phyloP scores from a whole-genome alignment of 1,140 invertebrate genomes.

The Harpegnathos saltator region DNA sequence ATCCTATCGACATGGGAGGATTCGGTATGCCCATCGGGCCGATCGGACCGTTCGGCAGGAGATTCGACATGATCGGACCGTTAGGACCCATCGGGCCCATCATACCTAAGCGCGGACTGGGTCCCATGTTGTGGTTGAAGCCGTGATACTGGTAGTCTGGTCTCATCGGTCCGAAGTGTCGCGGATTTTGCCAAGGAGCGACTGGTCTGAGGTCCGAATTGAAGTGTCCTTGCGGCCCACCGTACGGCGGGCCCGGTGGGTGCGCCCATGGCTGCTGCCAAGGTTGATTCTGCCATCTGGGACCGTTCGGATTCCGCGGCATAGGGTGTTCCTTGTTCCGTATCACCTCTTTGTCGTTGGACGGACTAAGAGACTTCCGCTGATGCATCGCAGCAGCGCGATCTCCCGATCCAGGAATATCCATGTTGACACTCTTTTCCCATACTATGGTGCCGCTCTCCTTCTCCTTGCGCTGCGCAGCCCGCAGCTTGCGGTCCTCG shows the following conservation, averaged over 20 bases:
- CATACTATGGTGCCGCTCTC: constrained; percentile 80
- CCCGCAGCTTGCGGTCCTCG: constrained; percentile 91
- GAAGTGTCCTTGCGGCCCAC: constrained; percentile 76
- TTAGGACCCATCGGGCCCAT: constrained; percentile 81
- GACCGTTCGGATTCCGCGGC: constrained; percentile 77
- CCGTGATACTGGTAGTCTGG: constrained; percentile 82
- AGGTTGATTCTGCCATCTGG: constrained; percentile 82
- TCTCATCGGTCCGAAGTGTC: constrained; percentile 81
- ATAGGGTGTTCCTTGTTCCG: constrained; percentile 73
- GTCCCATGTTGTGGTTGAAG: constrained; percentile 80
- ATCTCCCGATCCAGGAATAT: constrained; percentile 67
- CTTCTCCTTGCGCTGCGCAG: constrained; percentile 90
- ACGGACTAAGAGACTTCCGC: constrained; percentile 57
- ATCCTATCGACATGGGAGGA: constrained; percentile 69
- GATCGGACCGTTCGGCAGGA: constrained; percentile 76
- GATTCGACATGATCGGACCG: constrained; percentile 79
- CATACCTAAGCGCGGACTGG: constrained; percentile 79
- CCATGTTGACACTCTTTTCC: constrained; percentile 79
- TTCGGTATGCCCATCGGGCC: constrained; percentile 75
- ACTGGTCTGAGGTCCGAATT: constrained; percentile 80
- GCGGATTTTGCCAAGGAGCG: constrained; percentile 83
- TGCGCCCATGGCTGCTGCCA: constrained; percentile 83
- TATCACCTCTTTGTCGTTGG: constrained; percentile 69
- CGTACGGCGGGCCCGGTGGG: constrained; percentile 76
- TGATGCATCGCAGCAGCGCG: constrained; percentile 34